phyloP scores from a whole-genome alignment of 2,797 vertebrate genomes.

The Sorex maritimensis region DNA sequence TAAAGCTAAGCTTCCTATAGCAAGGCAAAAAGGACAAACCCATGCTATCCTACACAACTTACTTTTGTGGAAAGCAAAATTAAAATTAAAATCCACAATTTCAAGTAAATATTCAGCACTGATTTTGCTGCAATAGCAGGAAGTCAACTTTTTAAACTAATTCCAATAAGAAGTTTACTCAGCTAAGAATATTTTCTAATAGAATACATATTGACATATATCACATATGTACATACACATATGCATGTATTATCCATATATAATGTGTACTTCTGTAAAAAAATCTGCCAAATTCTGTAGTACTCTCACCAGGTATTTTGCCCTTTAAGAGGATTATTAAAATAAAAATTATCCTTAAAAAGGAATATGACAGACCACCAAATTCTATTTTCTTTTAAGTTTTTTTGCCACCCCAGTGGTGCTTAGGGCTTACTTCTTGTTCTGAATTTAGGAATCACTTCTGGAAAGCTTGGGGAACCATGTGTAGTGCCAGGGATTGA shows the following conservation, averaged over 20 bases:
- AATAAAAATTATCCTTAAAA: constrained; percentile 24
- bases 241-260: background rate
- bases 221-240: no score
- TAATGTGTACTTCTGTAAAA: background rate
- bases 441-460: no score
- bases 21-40: no score
- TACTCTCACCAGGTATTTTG: background rate
- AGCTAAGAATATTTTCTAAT: constrained; percentile 9
- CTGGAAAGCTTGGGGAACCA: no score
- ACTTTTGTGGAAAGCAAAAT: background rate
- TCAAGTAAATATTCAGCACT: constrained; percentile 18
- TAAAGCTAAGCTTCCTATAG: no score
- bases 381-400: no score
- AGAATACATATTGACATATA: background rate
- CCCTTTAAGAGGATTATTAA: background rate
- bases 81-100: background rate
- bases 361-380: background rate
- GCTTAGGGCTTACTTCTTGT: no score
- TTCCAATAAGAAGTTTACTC: background rate
- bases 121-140: background rate
- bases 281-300: background rate
- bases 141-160: background rate
- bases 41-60: background rate
- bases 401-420: no score
- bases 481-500: no score